Evolutionary conservation across 2,797 vertebrate species (phyloP), one percentile per base, ranked within the genome.

Genomic region (Sparus aurata): DNA sequence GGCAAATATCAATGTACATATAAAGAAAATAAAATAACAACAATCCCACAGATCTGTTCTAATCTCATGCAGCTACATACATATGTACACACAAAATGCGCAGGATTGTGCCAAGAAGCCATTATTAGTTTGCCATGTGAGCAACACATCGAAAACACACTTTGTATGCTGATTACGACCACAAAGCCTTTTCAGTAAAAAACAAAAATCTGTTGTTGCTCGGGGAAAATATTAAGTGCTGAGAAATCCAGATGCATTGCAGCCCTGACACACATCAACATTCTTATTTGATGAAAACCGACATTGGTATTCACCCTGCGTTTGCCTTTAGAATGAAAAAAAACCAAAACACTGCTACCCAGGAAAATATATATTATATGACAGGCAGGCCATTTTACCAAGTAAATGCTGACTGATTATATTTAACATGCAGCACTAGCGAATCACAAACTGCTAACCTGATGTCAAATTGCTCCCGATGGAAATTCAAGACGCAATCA

Each of bases 371-470:
- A 85, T 86, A 60, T 85, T 69, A 72, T 80, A 73, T 89, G 90
- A 93, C 91, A 91, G 85, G 67, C 67, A 52, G 75, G 80, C 74
- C 83, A 84, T 85, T 88, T 92, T 88, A 87, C 86, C 70, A 52
- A 75, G 88, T 93, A 93, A 92, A 92, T 87, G 86, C 90, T 91
- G 93, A 93, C 82, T 92, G 91, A 92, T 93, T 92, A 81, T 74
- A 88, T 93, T 94, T 88, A 91, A 89, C 90, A 83, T 93, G 90
- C 90, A 83, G 83, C 86, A 73, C 78, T 75, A 62, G 87, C 83
- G 85, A 87, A 87, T 83, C 84, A 66, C 73, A 93, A 90, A 92
- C 92, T 91, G 87, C 91, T 89, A 90, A 92, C 85, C 89, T 87
- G 77, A 86, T 90, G 89, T 92, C 88, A 89, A 82, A 91, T 83